Conservation (phyloP, 2,888 invertebrate species). For the Eurytoma adleriae region DNA sequence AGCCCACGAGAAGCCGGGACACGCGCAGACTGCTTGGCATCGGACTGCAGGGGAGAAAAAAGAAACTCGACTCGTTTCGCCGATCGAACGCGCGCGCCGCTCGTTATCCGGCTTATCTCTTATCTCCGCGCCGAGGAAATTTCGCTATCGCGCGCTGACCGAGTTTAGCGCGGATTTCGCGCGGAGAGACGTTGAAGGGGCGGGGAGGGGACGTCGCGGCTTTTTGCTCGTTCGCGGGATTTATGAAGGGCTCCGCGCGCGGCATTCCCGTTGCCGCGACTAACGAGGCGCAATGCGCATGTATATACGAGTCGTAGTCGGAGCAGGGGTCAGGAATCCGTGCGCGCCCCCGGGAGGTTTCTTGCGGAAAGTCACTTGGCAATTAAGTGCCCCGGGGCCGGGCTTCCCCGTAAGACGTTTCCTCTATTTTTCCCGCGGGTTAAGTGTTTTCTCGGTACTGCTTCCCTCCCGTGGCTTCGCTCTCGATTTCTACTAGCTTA, state of each 20-base stretch:
- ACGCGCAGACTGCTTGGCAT: slow-evolving; percentile 68
- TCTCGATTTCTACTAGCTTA: no score
- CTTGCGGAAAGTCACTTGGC: no score
- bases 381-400: no score
- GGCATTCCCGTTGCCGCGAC: slow-evolving; percentile 51
- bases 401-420: no score
- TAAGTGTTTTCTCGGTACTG: no score
- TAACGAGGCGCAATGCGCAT: slow-evolving; percentile 46
- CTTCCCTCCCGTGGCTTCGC: no score
- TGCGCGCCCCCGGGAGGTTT: no score
- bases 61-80: neutral
- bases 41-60: slow-evolving; percentile 44
- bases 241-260: slow-evolving; percentile 56
- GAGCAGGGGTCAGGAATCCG: no score
- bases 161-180: slow-evolving; percentile 1
- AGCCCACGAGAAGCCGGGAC: neutral
- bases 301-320: no score
- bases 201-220: neutral
- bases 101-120: slow-evolving; percentile 56
- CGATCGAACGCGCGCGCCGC: slow-evolving; percentile 1
- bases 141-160: slow-evolving; percentile 41
- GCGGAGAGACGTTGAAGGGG: neutral
- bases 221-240: slow-evolving; percentile 37
- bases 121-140: slow-evolving; percentile 43
- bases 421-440: no score